A percentile compares a stretch with the other conserved stretches of the same genome.
Evolutionary conservation across 2,888 invertebrate species (phyloP).

Genomic region (Yponomeuta sedellus): DNA sequence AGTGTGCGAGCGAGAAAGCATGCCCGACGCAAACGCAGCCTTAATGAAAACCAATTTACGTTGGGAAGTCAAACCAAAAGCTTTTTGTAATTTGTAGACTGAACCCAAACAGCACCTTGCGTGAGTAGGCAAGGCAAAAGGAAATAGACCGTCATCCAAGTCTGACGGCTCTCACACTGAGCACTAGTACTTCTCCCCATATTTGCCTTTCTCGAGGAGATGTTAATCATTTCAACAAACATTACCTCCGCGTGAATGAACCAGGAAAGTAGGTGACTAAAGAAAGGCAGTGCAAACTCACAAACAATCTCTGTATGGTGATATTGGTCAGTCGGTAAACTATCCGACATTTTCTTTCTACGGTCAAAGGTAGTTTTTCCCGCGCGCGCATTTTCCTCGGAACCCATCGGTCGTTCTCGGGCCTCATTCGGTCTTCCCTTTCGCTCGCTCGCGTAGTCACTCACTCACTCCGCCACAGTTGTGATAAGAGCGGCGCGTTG

Average conservation of each 20-base stretch:
- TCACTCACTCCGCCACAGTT: slow-evolving; percentile 50
- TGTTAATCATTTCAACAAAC: slow-evolving; percentile 56
- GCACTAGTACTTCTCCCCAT: slow-evolving; percentile 19
- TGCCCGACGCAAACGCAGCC: too few species aligned
- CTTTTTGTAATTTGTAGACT: not conserved
- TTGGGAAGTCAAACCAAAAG: too few species aligned
- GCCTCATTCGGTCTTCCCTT: slow-evolving; percentile 28
- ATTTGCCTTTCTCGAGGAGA: slow-evolving; percentile 49
- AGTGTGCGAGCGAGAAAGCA: too few species aligned
- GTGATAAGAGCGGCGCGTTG: slow-evolving; percentile 48
- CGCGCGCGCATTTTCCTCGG: not conserved
- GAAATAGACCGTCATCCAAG: slow-evolving; percentile 33
- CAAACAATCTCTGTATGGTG: not conserved
- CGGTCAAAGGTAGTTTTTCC: not conserved
- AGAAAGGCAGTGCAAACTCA: slow-evolving; percentile 3
- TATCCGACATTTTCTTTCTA: not conserved
- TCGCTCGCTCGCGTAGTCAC: slow-evolving; percentile 44
- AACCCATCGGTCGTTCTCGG: not conserved
- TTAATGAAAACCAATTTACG: too few species aligned
- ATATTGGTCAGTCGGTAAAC: not conserved
- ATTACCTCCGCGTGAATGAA: slow-evolving; percentile 25
- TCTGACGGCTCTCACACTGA: slow-evolving; percentile 11
- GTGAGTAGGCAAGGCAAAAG: slow-evolving; percentile 37
- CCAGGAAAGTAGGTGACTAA: slow-evolving; percentile 47
- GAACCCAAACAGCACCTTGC: slow-evolving; percentile 22